Evolutionary conservation across 2,797 vertebrate genomes (phyloP), one percentile per base, ranked within the genome.

Genomic region (Acanthurus tractus): DNA sequence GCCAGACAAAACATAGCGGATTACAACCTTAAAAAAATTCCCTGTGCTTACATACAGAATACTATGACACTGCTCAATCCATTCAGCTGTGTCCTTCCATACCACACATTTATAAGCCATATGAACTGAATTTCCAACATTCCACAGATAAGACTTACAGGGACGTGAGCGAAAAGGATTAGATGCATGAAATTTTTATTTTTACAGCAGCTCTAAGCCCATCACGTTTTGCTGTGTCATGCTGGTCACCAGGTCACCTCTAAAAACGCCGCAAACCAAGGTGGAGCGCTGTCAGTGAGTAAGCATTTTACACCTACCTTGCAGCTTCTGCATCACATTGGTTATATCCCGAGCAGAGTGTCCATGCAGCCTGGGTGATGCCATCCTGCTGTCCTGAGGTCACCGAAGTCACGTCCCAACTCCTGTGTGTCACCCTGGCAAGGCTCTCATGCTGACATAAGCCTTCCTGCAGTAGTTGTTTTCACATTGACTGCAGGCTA

Each of bases 241-340:
- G 85, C 85, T 74, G 74, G 71, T 63, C 73, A 61, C 67, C 59
- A 25, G 92, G 94, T 94, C 93, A 94, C 93, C 94, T 94, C 89
- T 91, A 94, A 88, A 92, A 91, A 81, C 20, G 10, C 85, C 82
- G 86, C 81, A 90, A 84, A 77, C 62, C 64, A 17, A 84, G 70
- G 78, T 71, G 78, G 65, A 81, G 78, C 64, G 36, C 64, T 63
- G 78, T 87, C 87, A 85, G 79, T 92, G 91, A 93, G 90, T 93
- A 89, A 90, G 93, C 94, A 92, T 72, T 93, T 88, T 78, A 75
- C 76, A 83, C 95, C 87, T 95, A 99, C 98, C 97, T 95, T 99
- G 98, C 88, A 99, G 95, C 82, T 94, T 96, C 84, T 99, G 98
- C 98, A 99, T 98, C 90, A 99, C 97, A 13, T 96, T 96, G 88